Conservation (phyloP, 2,888 invertebrate species). For the Mayetiola destructor region DNA sequence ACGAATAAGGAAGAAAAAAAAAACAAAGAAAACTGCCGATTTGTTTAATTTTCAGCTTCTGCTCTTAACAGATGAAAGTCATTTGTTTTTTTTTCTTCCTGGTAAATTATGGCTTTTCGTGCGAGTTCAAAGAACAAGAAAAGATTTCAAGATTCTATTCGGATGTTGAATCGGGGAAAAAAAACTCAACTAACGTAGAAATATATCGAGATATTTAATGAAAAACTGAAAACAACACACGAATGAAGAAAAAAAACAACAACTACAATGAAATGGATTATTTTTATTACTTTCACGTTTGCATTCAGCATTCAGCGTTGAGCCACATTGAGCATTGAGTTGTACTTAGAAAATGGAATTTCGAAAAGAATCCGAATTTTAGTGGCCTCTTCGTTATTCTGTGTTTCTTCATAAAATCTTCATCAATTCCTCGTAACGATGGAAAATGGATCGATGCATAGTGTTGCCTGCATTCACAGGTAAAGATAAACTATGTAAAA, state of each 20-base stretch:
- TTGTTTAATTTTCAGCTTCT: not conserved
- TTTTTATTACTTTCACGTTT: no score
- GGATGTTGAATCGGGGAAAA: no score
- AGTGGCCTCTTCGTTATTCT: no score
- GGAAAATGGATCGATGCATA: not conserved
- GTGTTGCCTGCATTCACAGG: not conserved
- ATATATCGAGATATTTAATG: slow-evolving; percentile 5
- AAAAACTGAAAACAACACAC: not conserved
- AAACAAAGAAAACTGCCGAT: not conserved
- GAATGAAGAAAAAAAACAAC: no score
- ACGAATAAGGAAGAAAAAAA: not conserved
- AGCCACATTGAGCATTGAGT: no score
- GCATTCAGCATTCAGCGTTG: no score
- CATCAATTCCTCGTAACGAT: no score
- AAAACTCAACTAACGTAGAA: not conserved
- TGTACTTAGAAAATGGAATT: no score
- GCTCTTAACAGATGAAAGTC: slow-evolving; percentile 11
- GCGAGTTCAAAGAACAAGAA: slow-evolving; percentile 11
- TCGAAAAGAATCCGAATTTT: no score
- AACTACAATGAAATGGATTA: not conserved
- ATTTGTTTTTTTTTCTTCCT: no score
- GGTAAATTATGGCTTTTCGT: slow-evolving; percentile 11
- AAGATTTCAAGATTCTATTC: no score
- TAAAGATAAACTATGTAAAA: not conserved
- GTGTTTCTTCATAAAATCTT: no score